phyloP scores from a whole-genome alignment of 1,140 invertebrate species.

The Tribolium madens region DNA sequence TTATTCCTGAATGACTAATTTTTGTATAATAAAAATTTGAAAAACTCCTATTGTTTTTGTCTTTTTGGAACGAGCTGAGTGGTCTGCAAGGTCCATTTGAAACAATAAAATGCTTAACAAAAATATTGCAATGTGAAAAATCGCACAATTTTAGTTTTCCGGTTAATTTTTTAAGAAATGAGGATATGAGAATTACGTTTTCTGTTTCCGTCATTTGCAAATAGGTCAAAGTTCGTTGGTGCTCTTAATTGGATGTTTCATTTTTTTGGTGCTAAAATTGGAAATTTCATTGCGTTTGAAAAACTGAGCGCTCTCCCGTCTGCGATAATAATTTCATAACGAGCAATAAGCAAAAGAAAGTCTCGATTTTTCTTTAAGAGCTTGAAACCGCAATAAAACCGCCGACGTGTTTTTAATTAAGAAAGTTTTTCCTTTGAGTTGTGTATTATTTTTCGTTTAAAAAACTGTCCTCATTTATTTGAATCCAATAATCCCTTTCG shows the following conservation, averaged over 20 bases:
- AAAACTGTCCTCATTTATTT: slow-evolving; percentile 22
- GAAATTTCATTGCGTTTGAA: not conserved
- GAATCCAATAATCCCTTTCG: slow-evolving; percentile 29
- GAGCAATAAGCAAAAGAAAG: slow-evolving; percentile 16
- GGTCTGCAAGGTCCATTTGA: too few relatives aligned
- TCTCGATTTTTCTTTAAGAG: slow-evolving; percentile 20
- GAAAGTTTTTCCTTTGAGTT: slow-evolving; percentile 25
- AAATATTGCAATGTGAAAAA: too few relatives aligned
- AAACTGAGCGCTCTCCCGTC: not conserved
- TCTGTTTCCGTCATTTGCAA: not conserved
- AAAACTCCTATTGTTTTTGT: too few relatives aligned
- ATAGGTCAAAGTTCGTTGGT: not conserved
- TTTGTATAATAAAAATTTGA: too few relatives aligned
- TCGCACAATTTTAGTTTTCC: too few relatives aligned
- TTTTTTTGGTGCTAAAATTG: not conserved
- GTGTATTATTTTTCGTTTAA: slow-evolving; percentile 24
- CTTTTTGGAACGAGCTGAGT: too few relatives aligned
- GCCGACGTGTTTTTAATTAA: slow-evolving; percentile 22
- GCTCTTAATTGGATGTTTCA: not conserved
- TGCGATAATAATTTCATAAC: slow-evolving; percentile 25
- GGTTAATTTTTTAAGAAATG: too few relatives aligned
- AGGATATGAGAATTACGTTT: not conserved
- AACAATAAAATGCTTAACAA: too few relatives aligned
- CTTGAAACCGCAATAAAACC: slow-evolving; percentile 31
- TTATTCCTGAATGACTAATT: too few relatives aligned